Evolutionary conservation across 2,888 invertebrate species (phyloP).

Genomic region (Eristalis pertinax): DNA sequence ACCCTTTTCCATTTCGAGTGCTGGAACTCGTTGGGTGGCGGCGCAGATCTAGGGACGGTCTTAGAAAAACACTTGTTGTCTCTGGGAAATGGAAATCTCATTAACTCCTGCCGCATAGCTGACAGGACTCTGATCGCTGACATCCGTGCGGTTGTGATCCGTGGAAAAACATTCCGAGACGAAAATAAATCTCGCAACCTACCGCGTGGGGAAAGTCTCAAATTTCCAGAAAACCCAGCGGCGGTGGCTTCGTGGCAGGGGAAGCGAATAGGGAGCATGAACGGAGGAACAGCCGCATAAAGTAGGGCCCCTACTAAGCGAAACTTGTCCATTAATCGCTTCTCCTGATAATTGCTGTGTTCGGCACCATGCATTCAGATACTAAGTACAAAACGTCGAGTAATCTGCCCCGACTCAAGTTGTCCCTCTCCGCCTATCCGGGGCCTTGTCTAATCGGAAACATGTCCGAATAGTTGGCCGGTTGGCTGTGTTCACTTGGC

Average conservation of each 20-base stretch:
- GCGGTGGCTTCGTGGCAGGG: background rate
- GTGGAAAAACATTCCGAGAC: constrained; percentile 67
- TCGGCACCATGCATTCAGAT: constrained; percentile 69
- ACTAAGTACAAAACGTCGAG: constrained; percentile 66
- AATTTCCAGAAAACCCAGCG: constrained; percentile 57
- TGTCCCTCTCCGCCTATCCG: constrained; percentile 9
- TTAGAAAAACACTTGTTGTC: constrained; percentile 69
- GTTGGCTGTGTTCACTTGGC: constrained; percentile 19
- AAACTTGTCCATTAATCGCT: constrained; percentile 70
- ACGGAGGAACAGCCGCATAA: background rate
- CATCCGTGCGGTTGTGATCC: constrained; percentile 54
- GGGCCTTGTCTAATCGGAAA: constrained; percentile 70
- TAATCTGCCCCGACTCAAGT: constrained; percentile 54
- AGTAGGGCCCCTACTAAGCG: constrained; percentile 50
- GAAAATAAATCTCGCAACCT: constrained; percentile 65
- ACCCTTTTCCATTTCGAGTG: constrained; percentile 40
- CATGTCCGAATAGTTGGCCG: constrained; percentile 69
- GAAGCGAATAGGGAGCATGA: no score
- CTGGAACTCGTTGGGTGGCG: constrained; percentile 54
- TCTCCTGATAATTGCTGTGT: constrained; percentile 70
- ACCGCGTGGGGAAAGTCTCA: constrained; percentile 63
- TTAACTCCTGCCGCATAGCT: constrained; percentile 61
- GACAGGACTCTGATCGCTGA: constrained; percentile 68
- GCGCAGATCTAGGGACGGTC: constrained; percentile 47
- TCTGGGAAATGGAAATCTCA: constrained; percentile 60